Percentiles rank a stretch among this genome's conserved stretches.
Conservation (phyloP, 2,888 invertebrate species). For the Rhimphoctona megacephalus region DNA sequence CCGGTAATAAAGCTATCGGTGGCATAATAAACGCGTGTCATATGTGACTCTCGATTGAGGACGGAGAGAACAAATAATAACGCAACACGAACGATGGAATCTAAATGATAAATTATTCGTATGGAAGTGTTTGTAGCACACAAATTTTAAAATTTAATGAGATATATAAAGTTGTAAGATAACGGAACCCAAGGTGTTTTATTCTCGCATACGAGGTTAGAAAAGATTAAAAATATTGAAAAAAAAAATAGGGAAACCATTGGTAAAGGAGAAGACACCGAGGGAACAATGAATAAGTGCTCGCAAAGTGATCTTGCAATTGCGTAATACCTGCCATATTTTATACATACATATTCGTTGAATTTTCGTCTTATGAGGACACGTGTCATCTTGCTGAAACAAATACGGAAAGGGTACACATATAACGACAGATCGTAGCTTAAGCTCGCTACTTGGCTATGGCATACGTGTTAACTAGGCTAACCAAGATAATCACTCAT, state of each 20-base stretch:
- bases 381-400: slow-evolving; percentile 61
- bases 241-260: not conserved
- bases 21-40: not conserved
- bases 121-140: not conserved
- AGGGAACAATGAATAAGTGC: slow-evolving; percentile 17
- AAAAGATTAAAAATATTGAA: not conserved
- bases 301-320: slow-evolving; percentile 36
- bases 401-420: slow-evolving; percentile 47
- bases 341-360: slow-evolving; percentile 18
- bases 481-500: slow-evolving; percentile 84
- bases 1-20: not conserved
- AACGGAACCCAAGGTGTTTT: slow-evolving; percentile 1
- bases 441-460: slow-evolving; percentile 75
- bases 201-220: not conserved
- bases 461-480: slow-evolving; percentile 82
- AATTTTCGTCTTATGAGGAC: slow-evolving; percentile 36
- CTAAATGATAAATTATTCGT: slow-evolving; percentile 10
- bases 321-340: slow-evolving; percentile 47
- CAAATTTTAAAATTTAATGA: not conserved
- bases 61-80: slow-evolving; percentile 1
- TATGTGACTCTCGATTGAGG: not conserved
- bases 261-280: not conserved
- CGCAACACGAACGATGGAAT: not conserved
- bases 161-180: slow-evolving; percentile 22
- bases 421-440: slow-evolving; percentile 35